A percentile compares a stretch with the other conserved stretches of the same genome.
Conservation (phyloP, 2,113 vertebrate species). For the Piprites chloris region DNA sequence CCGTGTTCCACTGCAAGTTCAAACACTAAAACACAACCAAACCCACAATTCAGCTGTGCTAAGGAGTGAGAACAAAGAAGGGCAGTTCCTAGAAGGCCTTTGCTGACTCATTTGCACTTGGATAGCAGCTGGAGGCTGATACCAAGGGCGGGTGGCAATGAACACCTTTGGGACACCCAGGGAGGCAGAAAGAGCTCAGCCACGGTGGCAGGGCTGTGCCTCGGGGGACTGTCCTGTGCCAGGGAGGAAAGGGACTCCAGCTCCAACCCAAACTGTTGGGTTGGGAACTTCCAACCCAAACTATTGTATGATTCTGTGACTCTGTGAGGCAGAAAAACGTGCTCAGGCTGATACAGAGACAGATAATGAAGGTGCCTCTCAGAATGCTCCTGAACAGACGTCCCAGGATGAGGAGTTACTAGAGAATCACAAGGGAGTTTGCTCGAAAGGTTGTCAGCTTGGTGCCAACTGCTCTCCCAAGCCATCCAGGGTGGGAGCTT, state of each 20-base stretch:
- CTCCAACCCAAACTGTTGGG: background rate
- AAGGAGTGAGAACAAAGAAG: background rate
- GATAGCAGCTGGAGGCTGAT: background rate
- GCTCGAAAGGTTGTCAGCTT: background rate
- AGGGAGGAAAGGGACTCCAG: background rate
- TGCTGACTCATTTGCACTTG: background rate
- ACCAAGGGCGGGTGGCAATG: no score
- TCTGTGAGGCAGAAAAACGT: background rate
- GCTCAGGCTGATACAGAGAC: background rate
- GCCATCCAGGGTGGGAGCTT: background rate
- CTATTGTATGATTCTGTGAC: background rate
- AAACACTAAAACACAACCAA: background rate
- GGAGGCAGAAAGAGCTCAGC: background rate
- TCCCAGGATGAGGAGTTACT: background rate
- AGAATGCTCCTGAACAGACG: rapidly evolving
- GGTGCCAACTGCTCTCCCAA: background rate
- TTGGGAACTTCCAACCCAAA: background rate
- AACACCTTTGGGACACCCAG: background rate
- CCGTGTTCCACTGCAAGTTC: background rate
- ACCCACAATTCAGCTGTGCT: background rate
- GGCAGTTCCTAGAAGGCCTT: background rate
- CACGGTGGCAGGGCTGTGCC: rapidly evolving
- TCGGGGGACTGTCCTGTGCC: background rate
- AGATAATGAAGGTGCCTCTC: background rate
- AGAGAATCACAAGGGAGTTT: background rate